Base-by-base conservation (phyloP, 1,140 invertebrate species). In the Aphelenchoides avenae region DNA sequence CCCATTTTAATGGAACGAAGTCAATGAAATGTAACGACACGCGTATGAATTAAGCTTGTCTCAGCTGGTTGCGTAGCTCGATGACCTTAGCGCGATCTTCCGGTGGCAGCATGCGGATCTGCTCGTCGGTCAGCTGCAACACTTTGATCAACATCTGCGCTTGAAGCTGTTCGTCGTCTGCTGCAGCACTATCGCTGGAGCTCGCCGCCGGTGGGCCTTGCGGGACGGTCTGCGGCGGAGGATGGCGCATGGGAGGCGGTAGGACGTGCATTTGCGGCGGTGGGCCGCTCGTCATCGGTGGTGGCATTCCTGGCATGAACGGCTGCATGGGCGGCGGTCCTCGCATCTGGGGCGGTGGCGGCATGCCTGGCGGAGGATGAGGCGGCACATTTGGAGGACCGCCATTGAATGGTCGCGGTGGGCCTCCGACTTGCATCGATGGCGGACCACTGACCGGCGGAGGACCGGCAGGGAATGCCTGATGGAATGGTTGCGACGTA, bases 41-140 rank as follows among this genome's bases (percentile, higher is more conserved):
- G n/a, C n/a, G n/a, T n/a, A n/a, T n/a, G n/a, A n/a, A n/a, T n/a
- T n/a, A n/a, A 13, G 59, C 57, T 22, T 56, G 65, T 40, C 62
- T 63, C 20, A 73, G 43, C 81, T 98, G 92, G 76, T 97, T 91
- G 77, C 97, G 96, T 0, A 99, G 83, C 51, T 94, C 89, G 46
- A 97, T 81, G 73, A 99, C 97, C 79, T 91, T 95, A 71, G 91
- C 88, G 31, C 91, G 83, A 77, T 99, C 94, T 70, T 97, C 93
- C 13, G 89, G 87, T 6, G 94, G 92, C 57, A 99, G 79, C 83
- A 92, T 86, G 1, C 89, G 85, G 57, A 99, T 97, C 80, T 99
- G 93, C 73, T 97, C 91, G 76, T 98, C 93, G 5, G 91, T 92
- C 43, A 99, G 80, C 77, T 97, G 90, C 54, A 99, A 78, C 5